Evolutionary conservation across 1,140 invertebrate genomes (phyloP), one percentile per base, ranked within the genome.

Genomic region (Zaprionus gabonicus): DNA sequence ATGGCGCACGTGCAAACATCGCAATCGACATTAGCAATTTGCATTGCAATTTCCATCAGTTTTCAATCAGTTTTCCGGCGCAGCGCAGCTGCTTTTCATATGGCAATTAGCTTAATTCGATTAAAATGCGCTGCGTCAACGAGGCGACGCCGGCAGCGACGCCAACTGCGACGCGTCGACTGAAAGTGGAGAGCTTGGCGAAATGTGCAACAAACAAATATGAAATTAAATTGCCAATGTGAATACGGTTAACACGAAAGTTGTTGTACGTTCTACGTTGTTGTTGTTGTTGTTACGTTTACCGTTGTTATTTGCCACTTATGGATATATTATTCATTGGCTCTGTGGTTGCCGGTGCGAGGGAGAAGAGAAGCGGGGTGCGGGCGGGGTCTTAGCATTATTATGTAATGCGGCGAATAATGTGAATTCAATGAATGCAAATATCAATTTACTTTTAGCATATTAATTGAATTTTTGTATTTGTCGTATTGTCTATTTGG

Each of bases 371-470:
- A 4, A 7, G 28, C 28, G 7, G 28, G 28, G 23, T 23, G 31
- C 1, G 1, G 31, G 44, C 17, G 27, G 65, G n/a, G n/a, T n/a
- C 67, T 23, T 41, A 58, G 53, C 49, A 82, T 71, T 49, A 85
- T 71, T 67, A 60, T 71, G 49, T 71, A 78, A 78, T 72, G 77
- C 65, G 66, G 76, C 68, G 62, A 71, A 72, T 76, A 71, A 72
- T 70, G 71, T 53, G 58, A 69, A 69, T 70, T 69, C 64, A 76
- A 68, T 82, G 67, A 78, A 88, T 78, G 78, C 62, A 70, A 79
- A 88, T 90, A 84, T 90, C 85, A 88, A 88, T 88, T 88, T 90
- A 85, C 85, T 85, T 85, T 88, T 77, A 76, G 85, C 78, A 85
- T 90, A 84, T 90, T 88, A 88, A 88, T 90, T 90, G 85, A 79